Evolutionary conservation across 2,888 invertebrate species (phyloP).

Genomic region (Drosophila buzzatii): DNA sequence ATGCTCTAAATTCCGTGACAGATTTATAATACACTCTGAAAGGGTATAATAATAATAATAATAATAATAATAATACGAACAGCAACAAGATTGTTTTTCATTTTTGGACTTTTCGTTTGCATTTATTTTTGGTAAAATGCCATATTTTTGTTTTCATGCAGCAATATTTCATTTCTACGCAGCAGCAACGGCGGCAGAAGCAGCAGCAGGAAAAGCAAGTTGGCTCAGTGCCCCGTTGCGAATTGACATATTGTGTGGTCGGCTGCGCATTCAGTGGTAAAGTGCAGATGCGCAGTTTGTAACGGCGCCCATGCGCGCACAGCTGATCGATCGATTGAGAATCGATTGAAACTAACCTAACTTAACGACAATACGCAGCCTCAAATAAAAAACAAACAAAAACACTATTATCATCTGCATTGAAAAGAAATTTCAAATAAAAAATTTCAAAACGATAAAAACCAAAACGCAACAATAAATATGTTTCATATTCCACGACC

Average conservation of each 20-base stretch:
- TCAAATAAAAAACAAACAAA: neutral
- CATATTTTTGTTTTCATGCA: conserved; percentile 69
- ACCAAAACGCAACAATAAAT: conserved; percentile 27
- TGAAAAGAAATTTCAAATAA: conserved; percentile 1
- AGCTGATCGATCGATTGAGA: conserved; percentile 52
- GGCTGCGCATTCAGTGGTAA: conserved; percentile 38
- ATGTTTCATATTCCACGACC: conserved; percentile 73
- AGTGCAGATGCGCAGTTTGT: conserved; percentile 50
- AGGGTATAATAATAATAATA: conserved; percentile 13
- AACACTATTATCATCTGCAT: neutral
- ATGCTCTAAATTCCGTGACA: conserved; percentile 10
- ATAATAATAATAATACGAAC: conserved; percentile 10
- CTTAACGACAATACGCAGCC: conserved; percentile 5
- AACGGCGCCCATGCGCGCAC: conserved; percentile 51
- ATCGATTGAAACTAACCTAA: conserved; percentile 33
- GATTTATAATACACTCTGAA: conserved; percentile 5
- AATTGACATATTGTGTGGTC: conserved; percentile 44
- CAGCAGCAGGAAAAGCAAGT: conserved; percentile 48
- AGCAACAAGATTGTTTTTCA: conserved; percentile 45
- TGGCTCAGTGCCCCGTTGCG: conserved; percentile 40
- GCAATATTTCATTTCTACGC: conserved; percentile 64
- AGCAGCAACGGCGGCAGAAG: conserved; percentile 35
- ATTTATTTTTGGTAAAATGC: conserved; percentile 83
- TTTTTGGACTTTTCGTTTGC: conserved; percentile 57
- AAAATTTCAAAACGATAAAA: neutral